Conservation (phyloP, 2,797 vertebrate species). For the Pyrrhura leucotis region DNA sequence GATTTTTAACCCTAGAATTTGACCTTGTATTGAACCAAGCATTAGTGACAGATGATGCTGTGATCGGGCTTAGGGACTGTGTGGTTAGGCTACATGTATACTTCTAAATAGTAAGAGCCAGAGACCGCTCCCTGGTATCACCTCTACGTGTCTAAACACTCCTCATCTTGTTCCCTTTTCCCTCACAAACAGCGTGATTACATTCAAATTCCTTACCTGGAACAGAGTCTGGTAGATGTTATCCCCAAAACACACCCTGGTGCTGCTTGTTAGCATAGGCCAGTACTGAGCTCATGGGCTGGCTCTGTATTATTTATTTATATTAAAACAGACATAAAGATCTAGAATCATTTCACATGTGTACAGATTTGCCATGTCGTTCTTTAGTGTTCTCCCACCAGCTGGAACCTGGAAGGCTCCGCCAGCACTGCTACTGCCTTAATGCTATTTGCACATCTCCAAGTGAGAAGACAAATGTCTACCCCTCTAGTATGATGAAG, state of each 20-base stretch:
- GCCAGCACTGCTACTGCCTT: not conserved
- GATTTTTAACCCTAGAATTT: not conserved
- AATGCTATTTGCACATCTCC: rapidly evolving
- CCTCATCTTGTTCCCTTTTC: not conserved
- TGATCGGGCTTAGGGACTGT: not conserved
- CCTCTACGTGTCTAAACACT: rapidly evolving
- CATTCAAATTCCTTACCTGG: not conserved
- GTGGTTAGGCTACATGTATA: not conserved
- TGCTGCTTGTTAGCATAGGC: not conserved
- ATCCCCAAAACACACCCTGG: not conserved
- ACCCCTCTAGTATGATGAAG: rapidly evolving
- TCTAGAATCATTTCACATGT: not conserved
- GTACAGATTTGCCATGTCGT: not conserved
- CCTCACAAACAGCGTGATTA: not conserved
- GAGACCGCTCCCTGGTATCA: not conserved
- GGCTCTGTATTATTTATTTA: not conserved
- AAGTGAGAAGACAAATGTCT: not conserved
- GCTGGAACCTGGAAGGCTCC: not conserved
- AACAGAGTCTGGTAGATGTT: not conserved
- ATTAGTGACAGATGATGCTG: not conserved
- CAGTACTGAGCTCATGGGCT: not conserved
- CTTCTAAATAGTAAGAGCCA: not conserved
- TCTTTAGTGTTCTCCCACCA: not conserved
- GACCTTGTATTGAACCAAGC: not conserved
- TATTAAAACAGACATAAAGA: not conserved